A percentile compares a stretch with the other conserved stretches of the same genome.
Evolutionary conservation across 2,113 vertebrate species (phyloP).

Genomic region (Choloepus hoffmanni): DNA sequence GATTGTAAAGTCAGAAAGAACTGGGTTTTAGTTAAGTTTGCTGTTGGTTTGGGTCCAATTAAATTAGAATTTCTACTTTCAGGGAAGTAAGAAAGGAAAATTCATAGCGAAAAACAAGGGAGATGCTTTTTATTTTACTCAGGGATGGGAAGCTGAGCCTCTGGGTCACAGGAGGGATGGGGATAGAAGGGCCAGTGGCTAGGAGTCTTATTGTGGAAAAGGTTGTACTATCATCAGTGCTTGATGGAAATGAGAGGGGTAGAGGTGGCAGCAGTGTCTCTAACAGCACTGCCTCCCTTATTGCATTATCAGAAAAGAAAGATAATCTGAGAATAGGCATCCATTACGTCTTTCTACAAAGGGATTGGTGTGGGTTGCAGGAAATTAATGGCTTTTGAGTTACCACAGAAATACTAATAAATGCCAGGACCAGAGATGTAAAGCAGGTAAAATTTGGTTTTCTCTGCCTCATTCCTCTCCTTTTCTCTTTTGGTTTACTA

Average conservation of each 20-base stretch:
- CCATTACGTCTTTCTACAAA: conserved; percentile 89
- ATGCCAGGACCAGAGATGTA: conserved; percentile 82
- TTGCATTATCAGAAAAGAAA: conserved; percentile 87
- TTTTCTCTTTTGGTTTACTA: conserved; percentile 71
- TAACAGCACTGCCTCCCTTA: conserved; percentile 80
- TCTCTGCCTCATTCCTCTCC: conserved; percentile 61
- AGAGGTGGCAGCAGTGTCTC: conserved; percentile 74
- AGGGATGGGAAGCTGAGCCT: conserved; percentile 71
- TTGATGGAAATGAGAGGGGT: conserved; percentile 73
- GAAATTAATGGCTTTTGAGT: conserved; percentile 89
- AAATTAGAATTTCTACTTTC: conserved; percentile 57
- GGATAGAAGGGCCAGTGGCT: conserved; percentile 56
- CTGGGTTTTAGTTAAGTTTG: conserved; percentile 78
- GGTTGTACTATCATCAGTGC: conserved; percentile 79
- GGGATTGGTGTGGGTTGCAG: conserved; percentile 86
- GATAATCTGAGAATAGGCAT: conserved; percentile 83
- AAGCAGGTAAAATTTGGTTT: conserved; percentile 80
- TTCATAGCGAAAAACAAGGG: conserved; percentile 73
- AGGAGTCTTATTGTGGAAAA: conserved; percentile 77
- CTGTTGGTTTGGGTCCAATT: conserved; percentile 73
- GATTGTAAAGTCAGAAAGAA: conserved; percentile 21
- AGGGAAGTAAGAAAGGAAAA: conserved; percentile 32
- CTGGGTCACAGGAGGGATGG: conserved; percentile 71
- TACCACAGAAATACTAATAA: conserved; percentile 87
- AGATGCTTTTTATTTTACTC: conserved; percentile 79